Conservation (phyloP, 1,140 invertebrate genomes). For the Aphelenchoides besseyi region DNA sequence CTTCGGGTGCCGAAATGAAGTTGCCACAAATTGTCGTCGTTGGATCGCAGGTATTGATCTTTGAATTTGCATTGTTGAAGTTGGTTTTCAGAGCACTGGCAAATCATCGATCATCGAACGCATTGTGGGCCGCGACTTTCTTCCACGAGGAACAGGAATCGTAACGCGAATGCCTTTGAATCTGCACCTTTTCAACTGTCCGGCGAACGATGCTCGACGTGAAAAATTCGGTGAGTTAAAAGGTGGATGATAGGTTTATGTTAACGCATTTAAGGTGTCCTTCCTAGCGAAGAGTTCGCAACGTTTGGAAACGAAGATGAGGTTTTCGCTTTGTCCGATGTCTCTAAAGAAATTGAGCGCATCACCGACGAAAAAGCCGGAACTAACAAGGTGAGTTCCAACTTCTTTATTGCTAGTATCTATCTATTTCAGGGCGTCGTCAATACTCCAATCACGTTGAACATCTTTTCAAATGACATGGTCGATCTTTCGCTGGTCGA, state of each 20-base stretch:
- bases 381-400: slow-evolving; percentile 73
- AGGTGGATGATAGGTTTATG: not conserved
- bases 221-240: slow-evolving; percentile 1
- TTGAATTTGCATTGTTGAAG: slow-evolving; percentile 6
- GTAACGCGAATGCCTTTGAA: slow-evolving; percentile 90
- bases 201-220: slow-evolving; percentile 66
- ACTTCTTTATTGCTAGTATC: slow-evolving; percentile 6
- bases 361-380: slow-evolving; percentile 89
- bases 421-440: slow-evolving; percentile 74
- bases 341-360: slow-evolving; percentile 82
- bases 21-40: slow-evolving; percentile 93
- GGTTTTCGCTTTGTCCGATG: slow-evolving; percentile 86
- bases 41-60: slow-evolving; percentile 83
- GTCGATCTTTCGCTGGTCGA: slow-evolving; percentile 86
- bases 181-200: slow-evolving; percentile 84
- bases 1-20: not conserved
- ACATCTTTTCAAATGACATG: slow-evolving; percentile 84
- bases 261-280: not conserved
- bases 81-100: slow-evolving; percentile 80
- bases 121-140: slow-evolving; percentile 89
- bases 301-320: slow-evolving; percentile 87
- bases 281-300: slow-evolving; percentile 75
- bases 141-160: slow-evolving; percentile 92
- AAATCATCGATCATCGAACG: slow-evolving; percentile 98
- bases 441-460: slow-evolving; percentile 87